These are phyloP conservation scores for Meghimatium bilineatum DNA, from an alignment of 2,888 invertebrate genomes.

Conservation along the genomic window DNA sequence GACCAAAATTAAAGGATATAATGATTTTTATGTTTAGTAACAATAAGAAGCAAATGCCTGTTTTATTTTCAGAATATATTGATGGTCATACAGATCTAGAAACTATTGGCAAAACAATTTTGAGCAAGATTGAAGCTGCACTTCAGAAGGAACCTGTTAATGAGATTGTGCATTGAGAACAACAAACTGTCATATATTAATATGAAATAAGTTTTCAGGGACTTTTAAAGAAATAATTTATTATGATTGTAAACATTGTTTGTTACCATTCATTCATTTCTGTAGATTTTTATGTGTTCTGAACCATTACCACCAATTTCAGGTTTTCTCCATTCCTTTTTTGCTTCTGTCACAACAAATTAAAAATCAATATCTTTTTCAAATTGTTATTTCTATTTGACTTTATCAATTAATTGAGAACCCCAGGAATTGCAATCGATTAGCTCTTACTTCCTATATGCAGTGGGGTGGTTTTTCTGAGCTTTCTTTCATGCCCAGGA, in stretches of 20 bases:
- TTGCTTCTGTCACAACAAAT: no score
- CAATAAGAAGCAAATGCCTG: neutral
- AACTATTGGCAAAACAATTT: neutral
- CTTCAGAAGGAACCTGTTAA: neutral
- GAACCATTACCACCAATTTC: neutral
- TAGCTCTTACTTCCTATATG: no score
- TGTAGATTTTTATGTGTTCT: neutral
- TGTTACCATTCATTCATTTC: neutral
- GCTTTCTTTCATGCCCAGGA: no score
- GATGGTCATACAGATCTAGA: conserved; percentile 26
- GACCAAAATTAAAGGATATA: no score
- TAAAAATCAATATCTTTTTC: no score
- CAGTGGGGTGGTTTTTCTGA: no score
- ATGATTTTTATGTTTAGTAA: neutral
- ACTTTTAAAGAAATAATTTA: neutral
- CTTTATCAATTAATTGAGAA: no score
- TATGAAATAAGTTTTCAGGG: neutral
- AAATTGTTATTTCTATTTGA: no score
- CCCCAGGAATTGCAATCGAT: no score
- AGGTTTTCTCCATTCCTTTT: neutral
- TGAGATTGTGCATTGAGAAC: neutral
- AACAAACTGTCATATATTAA: neutral
- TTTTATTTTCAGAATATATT: conserved; percentile 35
- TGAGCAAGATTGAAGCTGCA: conserved; percentile 10
- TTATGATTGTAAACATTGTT: neutral